Conservation (phyloP, 2,797 vertebrate genomes). For the Siniperca obscura region DNA sequence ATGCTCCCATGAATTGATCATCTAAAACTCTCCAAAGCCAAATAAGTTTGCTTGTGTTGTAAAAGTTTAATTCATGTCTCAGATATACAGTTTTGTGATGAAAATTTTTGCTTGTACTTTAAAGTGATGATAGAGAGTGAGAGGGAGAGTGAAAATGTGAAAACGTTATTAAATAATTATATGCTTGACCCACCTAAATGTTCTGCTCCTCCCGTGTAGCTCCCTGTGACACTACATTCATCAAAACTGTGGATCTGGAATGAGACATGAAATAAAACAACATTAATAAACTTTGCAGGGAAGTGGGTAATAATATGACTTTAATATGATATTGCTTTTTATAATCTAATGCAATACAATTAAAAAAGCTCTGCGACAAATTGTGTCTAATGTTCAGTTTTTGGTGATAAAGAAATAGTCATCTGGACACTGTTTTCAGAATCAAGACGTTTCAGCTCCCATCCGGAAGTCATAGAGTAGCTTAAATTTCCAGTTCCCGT, state of each 20-base stretch:
- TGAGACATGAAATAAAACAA: slow-evolving; percentile 12
- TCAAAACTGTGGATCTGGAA: slow-evolving; percentile 90
- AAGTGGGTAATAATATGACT: neutral
- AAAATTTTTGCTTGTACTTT: neutral
- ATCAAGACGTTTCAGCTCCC: too few species aligned
- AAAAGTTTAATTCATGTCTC: neutral
- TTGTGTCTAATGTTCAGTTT: neutral
- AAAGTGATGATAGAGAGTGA: neutral
- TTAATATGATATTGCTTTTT: neutral
- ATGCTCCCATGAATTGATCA: neutral
- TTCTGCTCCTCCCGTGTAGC: slow-evolving; percentile 52
- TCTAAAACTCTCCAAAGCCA: neutral
- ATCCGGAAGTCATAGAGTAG: too few species aligned
- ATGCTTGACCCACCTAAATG: slow-evolving; percentile 66
- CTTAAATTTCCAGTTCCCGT: too few species aligned
- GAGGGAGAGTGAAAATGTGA: neutral
- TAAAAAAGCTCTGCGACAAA: neutral
- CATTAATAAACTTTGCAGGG: neutral
- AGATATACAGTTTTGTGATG: neutral
- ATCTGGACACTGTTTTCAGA: too few species aligned
- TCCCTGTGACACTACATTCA: slow-evolving; percentile 75
- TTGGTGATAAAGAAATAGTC: neutral
- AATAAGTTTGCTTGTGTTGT: neutral
- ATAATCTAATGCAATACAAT: neutral
- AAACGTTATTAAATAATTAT: neutral